Conservation (phyloP, 1,140 invertebrate genomes). For the Drosophila virilis region DNA sequence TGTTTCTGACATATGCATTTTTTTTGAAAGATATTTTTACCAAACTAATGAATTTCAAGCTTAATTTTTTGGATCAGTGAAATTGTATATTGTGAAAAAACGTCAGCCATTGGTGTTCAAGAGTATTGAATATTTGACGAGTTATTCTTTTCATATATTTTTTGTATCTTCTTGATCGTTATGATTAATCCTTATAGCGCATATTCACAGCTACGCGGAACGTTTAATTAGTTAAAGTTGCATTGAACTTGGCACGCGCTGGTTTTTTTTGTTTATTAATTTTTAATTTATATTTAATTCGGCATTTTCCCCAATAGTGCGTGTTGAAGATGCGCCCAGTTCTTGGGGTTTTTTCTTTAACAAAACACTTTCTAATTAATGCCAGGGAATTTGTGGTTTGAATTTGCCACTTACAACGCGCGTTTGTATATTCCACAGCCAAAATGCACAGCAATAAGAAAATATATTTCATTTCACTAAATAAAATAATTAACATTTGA, state of each 20-base stretch:
- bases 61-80: too few relatives aligned
- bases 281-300: constrained; percentile 33
- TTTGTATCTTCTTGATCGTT: not conserved
- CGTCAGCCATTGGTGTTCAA: too few relatives aligned
- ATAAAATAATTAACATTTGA: not conserved
- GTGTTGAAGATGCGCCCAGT: constrained; percentile 11
- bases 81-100: too few relatives aligned
- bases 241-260: constrained; percentile 20
- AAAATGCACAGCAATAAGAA: constrained; percentile 36
- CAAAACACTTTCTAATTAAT: constrained; percentile 5
- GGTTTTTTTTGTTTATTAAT: constrained; percentile 3
- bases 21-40: too few relatives aligned
- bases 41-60: too few relatives aligned
- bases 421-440: constrained; percentile 27
- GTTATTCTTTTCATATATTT: not conserved
- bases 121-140: too few relatives aligned
- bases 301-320: constrained; percentile 14
- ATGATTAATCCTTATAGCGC: not conserved
- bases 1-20: too few relatives aligned
- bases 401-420: constrained; percentile 45
- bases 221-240: constrained; percentile 15
- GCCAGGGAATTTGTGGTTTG: not conserved
- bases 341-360: constrained; percentile 29
- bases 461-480: constrained; percentile 34
- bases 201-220: constrained; percentile 11